Conservation (phyloP, 1,140 invertebrate species). For the Temnothorax curvispinosus region DNA sequence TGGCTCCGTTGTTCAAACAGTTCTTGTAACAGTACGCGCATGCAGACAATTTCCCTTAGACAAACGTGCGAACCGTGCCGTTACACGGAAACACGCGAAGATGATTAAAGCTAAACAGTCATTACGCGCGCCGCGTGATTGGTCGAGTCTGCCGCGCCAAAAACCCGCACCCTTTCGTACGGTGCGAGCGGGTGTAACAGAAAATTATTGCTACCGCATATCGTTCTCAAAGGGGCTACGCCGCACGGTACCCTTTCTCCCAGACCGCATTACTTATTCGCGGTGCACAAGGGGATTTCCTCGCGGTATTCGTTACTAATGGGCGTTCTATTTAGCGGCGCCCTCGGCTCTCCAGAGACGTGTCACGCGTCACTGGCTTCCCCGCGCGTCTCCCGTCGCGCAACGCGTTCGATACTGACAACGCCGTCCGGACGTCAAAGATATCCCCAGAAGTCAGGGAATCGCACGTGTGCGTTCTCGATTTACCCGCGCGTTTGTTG, state of each 20-base stretch:
- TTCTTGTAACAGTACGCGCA: slow-evolving; percentile 30
- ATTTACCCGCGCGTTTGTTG: not conserved
- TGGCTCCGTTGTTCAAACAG: slow-evolving; percentile 46
- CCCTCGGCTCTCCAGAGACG: slow-evolving; percentile 78
- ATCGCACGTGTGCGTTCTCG: slow-evolving; percentile 16
- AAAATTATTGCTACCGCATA: slow-evolving; percentile 75
- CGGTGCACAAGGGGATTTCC: slow-evolving; percentile 74
- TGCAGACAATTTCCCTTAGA: slow-evolving; percentile 13
- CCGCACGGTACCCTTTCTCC: slow-evolving; percentile 27
- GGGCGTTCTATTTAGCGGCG: slow-evolving; percentile 82
- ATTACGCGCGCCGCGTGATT: slow-evolving; percentile 46
- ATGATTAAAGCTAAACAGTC: slow-evolving; percentile 56
- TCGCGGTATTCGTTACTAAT: slow-evolving; percentile 83
- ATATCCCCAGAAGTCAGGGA: slow-evolving; percentile 66
- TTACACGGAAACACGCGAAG: slow-evolving; percentile 38
- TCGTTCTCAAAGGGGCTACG: slow-evolving; percentile 66
- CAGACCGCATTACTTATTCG: slow-evolving; percentile 69
- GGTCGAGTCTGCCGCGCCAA: slow-evolving; percentile 20
- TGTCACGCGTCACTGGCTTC: slow-evolving; percentile 79
- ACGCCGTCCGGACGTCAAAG: slow-evolving; percentile 69
- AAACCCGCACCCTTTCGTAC: slow-evolving; percentile 66
- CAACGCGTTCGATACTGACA: slow-evolving; percentile 68
- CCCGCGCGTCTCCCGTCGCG: slow-evolving; percentile 60
- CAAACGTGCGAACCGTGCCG: slow-evolving; percentile 6
- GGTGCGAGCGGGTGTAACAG: slow-evolving; percentile 65